Evolutionary conservation across 2,797 vertebrate species (phyloP).

Genomic region (Siniperca undulata): DNA sequence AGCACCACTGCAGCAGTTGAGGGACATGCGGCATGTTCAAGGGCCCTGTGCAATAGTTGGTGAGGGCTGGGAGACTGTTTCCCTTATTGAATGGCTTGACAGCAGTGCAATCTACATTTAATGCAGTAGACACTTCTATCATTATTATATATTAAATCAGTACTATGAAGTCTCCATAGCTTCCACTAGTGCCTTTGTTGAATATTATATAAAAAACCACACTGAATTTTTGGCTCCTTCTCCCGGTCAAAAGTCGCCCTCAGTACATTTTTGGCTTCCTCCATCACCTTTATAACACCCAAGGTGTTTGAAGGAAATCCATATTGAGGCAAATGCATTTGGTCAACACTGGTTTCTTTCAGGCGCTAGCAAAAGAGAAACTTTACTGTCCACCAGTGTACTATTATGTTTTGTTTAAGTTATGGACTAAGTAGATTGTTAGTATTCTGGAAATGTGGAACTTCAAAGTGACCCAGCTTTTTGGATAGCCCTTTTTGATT

Average conservation of each 20-base stretch:
- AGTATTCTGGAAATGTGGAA: conserved; percentile 71
- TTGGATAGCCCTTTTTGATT: conserved; percentile 51
- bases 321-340: conserved; percentile 23
- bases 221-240: conserved; percentile 17
- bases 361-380: conserved; percentile 38
- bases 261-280: conserved; percentile 19
- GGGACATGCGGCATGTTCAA: conserved; percentile 20
- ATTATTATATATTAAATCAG: conserved; percentile 53
- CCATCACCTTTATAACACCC: conserved; percentile 24
- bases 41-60: conserved; percentile 2
- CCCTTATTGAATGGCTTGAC: conserved; percentile 23
- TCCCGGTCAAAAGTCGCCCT: conserved; percentile 1
- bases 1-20: conserved; percentile 27
- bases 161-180: conserved; percentile 22
- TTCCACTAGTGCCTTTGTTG: conserved; percentile 29
- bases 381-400: conserved; percentile 45
- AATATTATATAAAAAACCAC: conserved; percentile 35
- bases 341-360: conserved; percentile 27
- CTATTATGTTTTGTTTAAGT: conserved; percentile 61
- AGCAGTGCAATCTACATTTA: conserved; percentile 22
- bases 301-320: conserved; percentile 35
- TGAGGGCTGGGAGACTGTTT: neutral
- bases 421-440: conserved; percentile 75
- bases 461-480: conserved; percentile 82
- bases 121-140: conserved; percentile 11